Percentiles rank a stretch among this genome's conserved stretches.
Conservation (phyloP, 2,888 invertebrate genomes). For the Cryptophagus acutangulus region DNA sequence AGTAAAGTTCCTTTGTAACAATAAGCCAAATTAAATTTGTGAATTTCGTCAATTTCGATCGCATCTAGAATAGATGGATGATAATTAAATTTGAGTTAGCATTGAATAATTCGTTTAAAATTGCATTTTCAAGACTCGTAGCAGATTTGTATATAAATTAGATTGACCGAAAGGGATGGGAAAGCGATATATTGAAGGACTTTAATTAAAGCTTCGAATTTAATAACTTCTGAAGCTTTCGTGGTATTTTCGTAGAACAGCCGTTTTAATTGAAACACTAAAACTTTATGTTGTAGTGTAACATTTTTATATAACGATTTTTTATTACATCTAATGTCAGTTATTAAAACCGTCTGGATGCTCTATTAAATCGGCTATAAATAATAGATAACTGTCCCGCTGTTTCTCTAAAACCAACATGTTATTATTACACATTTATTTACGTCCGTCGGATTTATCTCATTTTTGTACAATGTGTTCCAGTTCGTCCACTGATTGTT, state of each 20-base stretch:
- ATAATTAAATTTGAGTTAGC: too few relatives aligned
- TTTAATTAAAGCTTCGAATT: conserved; percentile 20
- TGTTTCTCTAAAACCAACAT: not conserved
- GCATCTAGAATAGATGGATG: too few relatives aligned
- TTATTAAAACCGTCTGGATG: not conserved
- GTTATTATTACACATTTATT: not conserved
- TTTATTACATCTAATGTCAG: conserved; percentile 4
- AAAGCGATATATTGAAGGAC: conserved; percentile 15
- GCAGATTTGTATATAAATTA: too few relatives aligned
- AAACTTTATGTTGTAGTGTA: conserved; percentile 12
- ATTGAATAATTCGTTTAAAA: too few relatives aligned
- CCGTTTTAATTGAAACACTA: conserved; percentile 18
- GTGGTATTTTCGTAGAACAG: conserved; percentile 7
- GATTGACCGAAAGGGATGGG: conserved; percentile 4
- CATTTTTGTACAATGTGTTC: conserved; percentile 32
- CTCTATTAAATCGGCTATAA: conserved; percentile 4
- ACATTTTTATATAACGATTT: conserved; percentile 7
- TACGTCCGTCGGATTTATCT: not conserved
- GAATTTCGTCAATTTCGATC: too few relatives aligned
- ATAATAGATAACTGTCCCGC: not conserved
- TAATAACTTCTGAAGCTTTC: conserved; percentile 17
- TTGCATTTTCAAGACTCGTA: too few relatives aligned
- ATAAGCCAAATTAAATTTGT: too few relatives aligned
- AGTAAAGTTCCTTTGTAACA: too few relatives aligned
- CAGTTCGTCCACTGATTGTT: conserved; percentile 78